Evolutionary conservation across 2,888 invertebrate genomes (phyloP).

Genomic region (Peribatodes rhomboidaria): DNA sequence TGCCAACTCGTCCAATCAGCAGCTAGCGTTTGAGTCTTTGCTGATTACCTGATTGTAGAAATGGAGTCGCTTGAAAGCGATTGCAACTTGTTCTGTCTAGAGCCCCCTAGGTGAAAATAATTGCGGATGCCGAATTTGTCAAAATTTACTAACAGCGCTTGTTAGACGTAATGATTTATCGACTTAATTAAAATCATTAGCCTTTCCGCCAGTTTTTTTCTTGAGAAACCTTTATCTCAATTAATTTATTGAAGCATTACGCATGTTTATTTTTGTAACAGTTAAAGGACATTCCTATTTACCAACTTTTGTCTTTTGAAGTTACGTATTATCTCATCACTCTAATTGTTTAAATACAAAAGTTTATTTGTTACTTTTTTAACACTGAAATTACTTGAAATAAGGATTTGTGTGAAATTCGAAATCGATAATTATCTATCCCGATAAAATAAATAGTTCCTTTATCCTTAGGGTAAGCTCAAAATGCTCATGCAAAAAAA

Average conservation of each 20-base stretch:
- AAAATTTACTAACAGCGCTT: slow-evolving; percentile 2
- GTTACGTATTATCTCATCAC: background rate
- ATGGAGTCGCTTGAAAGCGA: too few species aligned
- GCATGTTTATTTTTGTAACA: slow-evolving; percentile 22
- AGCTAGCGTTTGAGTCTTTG: too few species aligned
- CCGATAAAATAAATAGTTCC: too few species aligned
- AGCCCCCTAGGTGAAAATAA: background rate
- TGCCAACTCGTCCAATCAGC: too few species aligned
- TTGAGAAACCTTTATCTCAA: slow-evolving; percentile 21
- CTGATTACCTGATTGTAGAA: too few species aligned
- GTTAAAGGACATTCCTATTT: background rate
- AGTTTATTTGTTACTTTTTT: background rate
- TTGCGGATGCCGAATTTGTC: background rate
- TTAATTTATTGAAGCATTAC: slow-evolving; percentile 22
- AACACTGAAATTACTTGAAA: too few species aligned
- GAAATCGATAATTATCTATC: too few species aligned
- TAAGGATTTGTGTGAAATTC: too few species aligned
- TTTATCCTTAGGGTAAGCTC: too few species aligned
- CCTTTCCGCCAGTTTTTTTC: slow-evolving; percentile 20
- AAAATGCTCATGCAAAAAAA: too few species aligned
- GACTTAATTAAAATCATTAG: slow-evolving; percentile 24
- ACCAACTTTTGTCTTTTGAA: background rate
- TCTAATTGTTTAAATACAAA: too few species aligned
- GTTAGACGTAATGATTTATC: slow-evolving; percentile 13
- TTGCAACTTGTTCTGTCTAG: too few species aligned